Conservation (phyloP, 2,113 vertebrate genomes). For the Hydrochoerus hydrochaeris region DNA sequence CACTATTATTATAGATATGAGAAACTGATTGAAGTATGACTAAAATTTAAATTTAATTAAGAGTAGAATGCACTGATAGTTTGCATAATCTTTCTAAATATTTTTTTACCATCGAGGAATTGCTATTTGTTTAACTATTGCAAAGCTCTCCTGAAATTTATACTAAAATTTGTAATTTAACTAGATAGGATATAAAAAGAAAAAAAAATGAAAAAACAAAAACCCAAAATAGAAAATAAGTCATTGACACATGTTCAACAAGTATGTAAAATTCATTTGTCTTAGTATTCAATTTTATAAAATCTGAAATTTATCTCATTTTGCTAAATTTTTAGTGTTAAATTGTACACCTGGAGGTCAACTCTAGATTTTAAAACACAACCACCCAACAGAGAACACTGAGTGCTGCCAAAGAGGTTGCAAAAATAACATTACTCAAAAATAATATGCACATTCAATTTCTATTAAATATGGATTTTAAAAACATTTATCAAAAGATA, state of each 20-base stretch:
- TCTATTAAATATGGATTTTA: background rate
- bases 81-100: background rate
- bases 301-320: background rate
- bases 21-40: background rate
- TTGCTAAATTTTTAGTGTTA: background rate
- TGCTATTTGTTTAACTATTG: background rate
- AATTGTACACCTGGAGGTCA: background rate
- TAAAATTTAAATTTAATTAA: background rate
- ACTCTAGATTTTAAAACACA: conserved; percentile 3
- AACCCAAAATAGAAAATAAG: background rate
- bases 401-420: background rate
- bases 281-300: background rate
- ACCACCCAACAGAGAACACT: background rate
- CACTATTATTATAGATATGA: background rate
- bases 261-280: background rate
- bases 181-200: background rate
- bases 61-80: background rate
- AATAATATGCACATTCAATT: background rate
- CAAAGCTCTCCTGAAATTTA: background rate
- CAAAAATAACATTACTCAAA: background rate
- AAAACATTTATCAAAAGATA: background rate
- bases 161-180: background rate
- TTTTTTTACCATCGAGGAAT: background rate
- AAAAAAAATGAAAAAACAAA: background rate
- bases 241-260: background rate